Conservation (phyloP, 2,113 vertebrate species). For the Morone chrysops region DNA sequence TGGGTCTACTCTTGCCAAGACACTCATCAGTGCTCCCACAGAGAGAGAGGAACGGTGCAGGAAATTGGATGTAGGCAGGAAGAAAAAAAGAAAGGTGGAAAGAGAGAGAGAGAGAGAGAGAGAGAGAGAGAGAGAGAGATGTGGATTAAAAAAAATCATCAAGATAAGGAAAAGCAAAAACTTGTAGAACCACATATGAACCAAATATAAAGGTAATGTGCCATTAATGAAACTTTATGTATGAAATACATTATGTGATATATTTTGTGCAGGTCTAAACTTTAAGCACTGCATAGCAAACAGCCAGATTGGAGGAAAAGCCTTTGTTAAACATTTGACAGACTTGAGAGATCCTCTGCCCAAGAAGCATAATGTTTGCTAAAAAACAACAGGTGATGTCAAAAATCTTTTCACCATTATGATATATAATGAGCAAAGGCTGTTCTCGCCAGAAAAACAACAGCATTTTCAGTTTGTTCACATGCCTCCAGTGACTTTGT, state of each 20-base stretch:
- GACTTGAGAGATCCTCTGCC: background rate
- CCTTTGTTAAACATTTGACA: background rate
- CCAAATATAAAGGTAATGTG: background rate
- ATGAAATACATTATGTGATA: background rate
- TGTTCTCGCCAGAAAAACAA: background rate
- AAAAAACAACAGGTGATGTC: background rate
- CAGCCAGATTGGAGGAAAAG: background rate
- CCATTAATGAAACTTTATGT: background rate
- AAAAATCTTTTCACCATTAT: background rate
- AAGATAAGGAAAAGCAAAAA: background rate
- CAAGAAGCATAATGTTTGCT: background rate
- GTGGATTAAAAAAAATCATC: background rate
- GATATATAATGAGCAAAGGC: background rate
- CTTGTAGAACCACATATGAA: background rate
- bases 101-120: background rate
- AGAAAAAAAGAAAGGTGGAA: background rate
- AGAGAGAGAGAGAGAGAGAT: background rate
- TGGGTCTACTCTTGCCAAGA: conserved; percentile 51
- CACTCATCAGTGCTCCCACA: conserved; percentile 56
- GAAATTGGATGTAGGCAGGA: conserved; percentile 26
- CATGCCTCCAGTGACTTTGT: background rate
- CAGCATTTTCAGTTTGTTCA: background rate
- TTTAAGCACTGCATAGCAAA: background rate
- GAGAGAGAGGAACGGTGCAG: conserved; percentile 30
- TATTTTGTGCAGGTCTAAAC: background rate